A percentile compares a stretch with the other conserved stretches of the same genome.
Conservation (phyloP, 2,113 vertebrate genomes). For the Shinisaurus crocodilurus region DNA sequence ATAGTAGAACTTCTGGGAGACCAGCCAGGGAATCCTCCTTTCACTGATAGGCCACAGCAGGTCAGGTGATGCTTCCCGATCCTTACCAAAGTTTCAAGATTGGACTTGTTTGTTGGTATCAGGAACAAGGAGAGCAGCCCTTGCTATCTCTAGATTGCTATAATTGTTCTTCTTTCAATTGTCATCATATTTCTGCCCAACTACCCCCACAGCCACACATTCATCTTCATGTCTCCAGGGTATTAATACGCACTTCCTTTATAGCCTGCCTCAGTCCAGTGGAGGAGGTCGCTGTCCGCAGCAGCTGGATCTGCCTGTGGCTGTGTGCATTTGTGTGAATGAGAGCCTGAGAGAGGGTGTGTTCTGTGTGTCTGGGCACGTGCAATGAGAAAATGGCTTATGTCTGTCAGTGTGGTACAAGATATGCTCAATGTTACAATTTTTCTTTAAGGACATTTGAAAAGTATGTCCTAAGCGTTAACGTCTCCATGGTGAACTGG, state of each 20-base stretch:
- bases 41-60: not conserved
- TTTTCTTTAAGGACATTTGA: not conserved
- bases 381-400: not conserved
- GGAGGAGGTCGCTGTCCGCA: no score
- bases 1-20: not conserved
- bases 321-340: not conserved
- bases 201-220: not conserved
- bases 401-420: not conserved
- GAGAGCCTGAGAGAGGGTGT: no score
- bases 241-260: no score
- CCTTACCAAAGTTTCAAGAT: not conserved
- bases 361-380: not conserved
- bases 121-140: no score
- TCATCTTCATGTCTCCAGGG: no score
- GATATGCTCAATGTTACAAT: not conserved
- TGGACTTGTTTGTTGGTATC: not conserved
- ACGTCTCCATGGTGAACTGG: not conserved
- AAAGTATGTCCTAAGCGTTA: fast-evolving
- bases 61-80: not conserved
- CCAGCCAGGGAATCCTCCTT: not conserved
- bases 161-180: no score
- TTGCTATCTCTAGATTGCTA: no score
- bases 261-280: no score
- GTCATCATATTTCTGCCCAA: no score
- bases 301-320: not conserved